These are phyloP conservation scores for Oreotrochilus melanogaster DNA, from an alignment of 2,113 vertebrate species.

Conservation along the genomic window DNA sequence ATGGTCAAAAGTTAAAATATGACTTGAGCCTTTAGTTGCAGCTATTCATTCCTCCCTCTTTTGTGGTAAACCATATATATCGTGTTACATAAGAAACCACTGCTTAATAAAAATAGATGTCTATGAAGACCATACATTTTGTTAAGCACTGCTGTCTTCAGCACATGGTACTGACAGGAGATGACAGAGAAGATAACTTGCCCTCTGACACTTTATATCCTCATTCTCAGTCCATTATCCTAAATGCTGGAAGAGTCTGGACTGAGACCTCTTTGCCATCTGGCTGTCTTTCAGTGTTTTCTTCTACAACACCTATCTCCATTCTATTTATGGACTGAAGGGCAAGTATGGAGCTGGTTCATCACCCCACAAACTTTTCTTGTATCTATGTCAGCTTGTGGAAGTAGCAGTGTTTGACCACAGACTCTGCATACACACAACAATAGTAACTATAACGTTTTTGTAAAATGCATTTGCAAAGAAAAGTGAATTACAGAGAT, in stretches of 20 bases:
- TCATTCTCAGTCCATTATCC: background rate
- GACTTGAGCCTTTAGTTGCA: background rate
- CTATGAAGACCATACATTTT: background rate
- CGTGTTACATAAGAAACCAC: background rate
- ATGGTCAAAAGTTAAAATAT: background rate
- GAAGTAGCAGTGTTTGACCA: background rate
- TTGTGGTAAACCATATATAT: background rate
- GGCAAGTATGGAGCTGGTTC: background rate
- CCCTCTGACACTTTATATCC: background rate
- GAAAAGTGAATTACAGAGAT: background rate
- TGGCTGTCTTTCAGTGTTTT: slow-evolving; percentile 14
- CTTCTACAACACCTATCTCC: background rate
- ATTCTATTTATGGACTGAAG: slow-evolving; percentile 23
- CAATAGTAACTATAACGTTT: background rate
- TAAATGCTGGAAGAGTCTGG: background rate
- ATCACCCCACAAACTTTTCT: background rate
- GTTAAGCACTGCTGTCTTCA: background rate
- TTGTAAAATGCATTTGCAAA: background rate
- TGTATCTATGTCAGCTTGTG: background rate
- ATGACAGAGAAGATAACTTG: background rate
- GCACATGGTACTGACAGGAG: background rate
- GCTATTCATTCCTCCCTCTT: background rate
- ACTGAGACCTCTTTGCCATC: background rate
- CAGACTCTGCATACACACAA: accelerated
- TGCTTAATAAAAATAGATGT: background rate